Percentiles rank a stretch among this genome's conserved stretches.
Evolutionary conservation across 1,140 invertebrate species (phyloP).

Genomic region (Sitophilus oryzae): DNA sequence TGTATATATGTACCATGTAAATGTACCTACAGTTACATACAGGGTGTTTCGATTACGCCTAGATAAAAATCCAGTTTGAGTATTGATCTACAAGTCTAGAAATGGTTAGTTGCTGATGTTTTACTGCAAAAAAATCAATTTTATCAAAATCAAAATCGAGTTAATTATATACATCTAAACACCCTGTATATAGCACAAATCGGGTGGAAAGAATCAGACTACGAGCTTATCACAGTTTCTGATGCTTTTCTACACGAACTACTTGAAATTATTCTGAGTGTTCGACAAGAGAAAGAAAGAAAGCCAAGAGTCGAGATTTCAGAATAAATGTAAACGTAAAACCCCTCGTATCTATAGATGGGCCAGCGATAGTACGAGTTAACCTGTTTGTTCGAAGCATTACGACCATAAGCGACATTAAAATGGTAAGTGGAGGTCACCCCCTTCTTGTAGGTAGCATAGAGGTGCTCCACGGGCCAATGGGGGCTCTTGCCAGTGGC

Average conservation of each 20-base stretch:
- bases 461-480: conserved; percentile 38
- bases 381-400: conserved; percentile 96
- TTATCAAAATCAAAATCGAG: too few relatives aligned
- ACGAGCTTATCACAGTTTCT: too few relatives aligned
- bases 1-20: conserved; percentile 31
- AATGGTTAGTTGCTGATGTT: too few relatives aligned
- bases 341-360: conserved; percentile 63
- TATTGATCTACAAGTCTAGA: too few relatives aligned
- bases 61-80: too few relatives aligned
- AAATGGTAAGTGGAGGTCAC: conserved; percentile 79
- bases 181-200: too few relatives aligned
- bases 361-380: conserved; percentile 86
- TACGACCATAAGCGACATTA: conserved; percentile 96
- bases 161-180: too few relatives aligned
- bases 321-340: conserved; percentile 15
- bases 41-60: too few relatives aligned
- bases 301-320: conserved; percentile 11
- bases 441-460: conserved; percentile 33
- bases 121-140: too few relatives aligned
- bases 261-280: not conserved
- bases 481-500: conserved; percentile 29
- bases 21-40: too few relatives aligned
- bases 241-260: conserved; percentile 34
- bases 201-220: too few relatives aligned
- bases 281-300: too few relatives aligned